phyloP scores from a whole-genome alignment of 1,140 invertebrate species.

The Ctenoplectra terminalis region DNA sequence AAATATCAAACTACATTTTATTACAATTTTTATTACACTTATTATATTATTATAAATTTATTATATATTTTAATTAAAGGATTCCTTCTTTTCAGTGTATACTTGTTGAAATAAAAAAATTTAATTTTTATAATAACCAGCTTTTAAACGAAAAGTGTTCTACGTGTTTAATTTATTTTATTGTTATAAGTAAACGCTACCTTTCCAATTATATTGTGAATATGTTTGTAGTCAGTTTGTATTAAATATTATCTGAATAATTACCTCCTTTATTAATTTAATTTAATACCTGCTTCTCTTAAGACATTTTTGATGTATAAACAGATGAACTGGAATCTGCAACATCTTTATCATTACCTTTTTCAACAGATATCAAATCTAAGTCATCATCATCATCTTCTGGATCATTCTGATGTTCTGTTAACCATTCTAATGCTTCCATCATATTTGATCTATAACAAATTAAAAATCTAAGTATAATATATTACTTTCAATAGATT shows the following conservation, averaged over 20 bases:
- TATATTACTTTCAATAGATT: neutral
- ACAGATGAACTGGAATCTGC: constrained; percentile 63
- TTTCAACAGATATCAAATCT: constrained; percentile 50
- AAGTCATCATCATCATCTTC: constrained; percentile 68
- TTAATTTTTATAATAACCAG: no score
- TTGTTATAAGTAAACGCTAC: neutral
- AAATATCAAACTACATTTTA: constrained; percentile 1
- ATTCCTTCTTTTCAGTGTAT: no score
- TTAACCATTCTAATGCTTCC: constrained; percentile 82
- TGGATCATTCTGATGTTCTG: constrained; percentile 78
- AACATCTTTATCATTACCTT: constrained; percentile 36
- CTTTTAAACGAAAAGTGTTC: no score
- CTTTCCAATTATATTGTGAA: neutral
- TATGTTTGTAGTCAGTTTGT: neutral
- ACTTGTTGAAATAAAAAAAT: no score
- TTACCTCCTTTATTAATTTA: constrained; percentile 74
- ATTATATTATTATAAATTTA: neutral
- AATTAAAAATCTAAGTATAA: neutral
- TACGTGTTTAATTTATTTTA: neutral
- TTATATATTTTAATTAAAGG: neutral
- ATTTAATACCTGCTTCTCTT: constrained; percentile 64
- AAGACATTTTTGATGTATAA: constrained; percentile 58
- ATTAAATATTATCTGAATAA: neutral
- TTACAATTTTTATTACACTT: neutral
- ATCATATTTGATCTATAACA: constrained; percentile 77